These are phyloP conservation scores for Ditula angustiorana DNA, from an alignment of 2,888 invertebrate genomes.

Conservation along the genomic window DNA sequence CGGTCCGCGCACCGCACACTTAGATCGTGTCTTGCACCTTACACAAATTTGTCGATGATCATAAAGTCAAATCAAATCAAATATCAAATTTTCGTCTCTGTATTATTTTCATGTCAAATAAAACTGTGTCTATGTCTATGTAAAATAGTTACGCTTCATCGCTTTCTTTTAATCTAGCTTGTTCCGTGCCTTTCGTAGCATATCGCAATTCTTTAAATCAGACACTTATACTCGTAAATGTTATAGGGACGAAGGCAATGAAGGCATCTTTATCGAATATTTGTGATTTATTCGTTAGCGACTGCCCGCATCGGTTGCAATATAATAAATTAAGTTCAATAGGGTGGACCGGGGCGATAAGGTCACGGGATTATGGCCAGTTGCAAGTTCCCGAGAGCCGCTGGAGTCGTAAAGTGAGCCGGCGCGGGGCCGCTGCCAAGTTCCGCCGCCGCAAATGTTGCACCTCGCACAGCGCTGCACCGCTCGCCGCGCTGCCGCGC, in stretches of 20 bases:
- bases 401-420: background rate
- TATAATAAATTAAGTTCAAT: background rate
- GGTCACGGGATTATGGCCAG: background rate
- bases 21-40: too few relatives aligned
- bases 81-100: too few relatives aligned
- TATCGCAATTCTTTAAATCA: background rate
- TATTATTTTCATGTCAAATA: too few relatives aligned
- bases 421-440: background rate
- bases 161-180: too few relatives aligned
- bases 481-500: background rate
- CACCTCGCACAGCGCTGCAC: slow-evolving; percentile 11
- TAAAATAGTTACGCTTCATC: too few relatives aligned
- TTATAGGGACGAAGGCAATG: too few relatives aligned
- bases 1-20: too few relatives aligned
- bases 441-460: background rate
- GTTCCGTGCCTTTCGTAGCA: background rate
- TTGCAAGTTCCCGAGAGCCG: background rate
- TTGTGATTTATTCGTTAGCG: too few relatives aligned
- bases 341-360: background rate
- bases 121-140: too few relatives aligned
- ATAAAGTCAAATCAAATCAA: too few relatives aligned
- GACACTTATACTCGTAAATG: too few relatives aligned
- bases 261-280: slow-evolving; percentile 1
- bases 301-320: background rate
- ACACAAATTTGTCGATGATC: too few relatives aligned